Evolutionary conservation across 2,888 invertebrate species (phyloP).

Genomic region (Phragmatobia fuliginosa): DNA sequence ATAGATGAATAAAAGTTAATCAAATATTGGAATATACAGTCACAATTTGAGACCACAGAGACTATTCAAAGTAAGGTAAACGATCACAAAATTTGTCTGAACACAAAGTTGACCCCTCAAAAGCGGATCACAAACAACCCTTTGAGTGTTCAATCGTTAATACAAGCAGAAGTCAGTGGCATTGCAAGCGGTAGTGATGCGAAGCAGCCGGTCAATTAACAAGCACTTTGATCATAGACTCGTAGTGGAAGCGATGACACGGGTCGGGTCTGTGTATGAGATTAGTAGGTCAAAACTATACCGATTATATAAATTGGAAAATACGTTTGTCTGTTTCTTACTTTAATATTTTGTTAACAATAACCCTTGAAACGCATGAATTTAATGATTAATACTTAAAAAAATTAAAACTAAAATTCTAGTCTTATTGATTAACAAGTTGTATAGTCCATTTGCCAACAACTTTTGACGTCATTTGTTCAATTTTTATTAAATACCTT

Average conservation of each 20-base stretch:
- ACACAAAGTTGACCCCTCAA: neutral
- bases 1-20: no score
- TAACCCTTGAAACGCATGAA: neutral
- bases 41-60: neutral
- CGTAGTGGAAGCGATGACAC: conserved; percentile 53
- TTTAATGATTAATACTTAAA: neutral
- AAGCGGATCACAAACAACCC: conserved; percentile 28
- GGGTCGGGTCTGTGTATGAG: conserved; percentile 49
- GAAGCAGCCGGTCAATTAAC: conserved; percentile 58
- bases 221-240: conserved; percentile 58
- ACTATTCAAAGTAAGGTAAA: neutral
- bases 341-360: neutral
- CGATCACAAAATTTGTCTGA: neutral
- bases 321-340: neutral
- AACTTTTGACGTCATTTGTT: neutral
- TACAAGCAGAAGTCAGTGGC: conserved; percentile 44
- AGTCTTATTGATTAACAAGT: neutral
- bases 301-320: neutral
- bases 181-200: conserved; percentile 49
- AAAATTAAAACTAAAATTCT: neutral
- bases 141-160: conserved; percentile 53
- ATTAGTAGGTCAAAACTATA: conserved; percentile 22
- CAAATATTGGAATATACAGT: neutral
- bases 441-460: neutral
- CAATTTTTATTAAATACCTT: no score